Conservation (phyloP, 2,113 vertebrate species). For the Perca schrenkii region DNA sequence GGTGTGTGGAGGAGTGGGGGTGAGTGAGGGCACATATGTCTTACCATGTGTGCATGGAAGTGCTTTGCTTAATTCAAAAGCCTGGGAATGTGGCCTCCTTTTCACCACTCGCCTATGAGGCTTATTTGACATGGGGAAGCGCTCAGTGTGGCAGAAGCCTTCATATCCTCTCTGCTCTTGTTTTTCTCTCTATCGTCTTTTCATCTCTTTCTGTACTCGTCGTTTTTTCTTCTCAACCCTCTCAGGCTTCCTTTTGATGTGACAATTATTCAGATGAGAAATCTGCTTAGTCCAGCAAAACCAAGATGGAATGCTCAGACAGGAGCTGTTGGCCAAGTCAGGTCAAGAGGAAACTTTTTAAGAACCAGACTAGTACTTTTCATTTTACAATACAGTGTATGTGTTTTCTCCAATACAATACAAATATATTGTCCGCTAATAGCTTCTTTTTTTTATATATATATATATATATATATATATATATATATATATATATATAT, state of each 20-base stretch:
- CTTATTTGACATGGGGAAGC: slow-evolving; percentile 64
- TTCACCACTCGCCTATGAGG: slow-evolving; percentile 57
- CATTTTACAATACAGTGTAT: background rate
- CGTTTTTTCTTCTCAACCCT: slow-evolving; percentile 9
- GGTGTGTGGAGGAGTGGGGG: slow-evolving; percentile 19
- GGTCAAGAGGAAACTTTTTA: slow-evolving; percentile 13
- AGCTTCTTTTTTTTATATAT: no score
- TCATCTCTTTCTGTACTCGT: slow-evolving; percentile 10
- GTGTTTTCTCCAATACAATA: background rate
- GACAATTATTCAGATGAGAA: slow-evolving; percentile 48
- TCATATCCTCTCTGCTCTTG: slow-evolving; percentile 50
- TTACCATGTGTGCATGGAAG: slow-evolving; percentile 71
- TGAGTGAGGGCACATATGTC: slow-evolving; percentile 60
- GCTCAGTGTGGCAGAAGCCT: slow-evolving; percentile 67
- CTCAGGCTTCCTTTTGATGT: slow-evolving; percentile 23
- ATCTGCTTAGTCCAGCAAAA: slow-evolving; percentile 54
- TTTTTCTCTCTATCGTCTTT: slow-evolving; percentile 31
- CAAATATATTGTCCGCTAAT: slow-evolving; percentile 8
- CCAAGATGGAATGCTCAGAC: slow-evolving; percentile 31
- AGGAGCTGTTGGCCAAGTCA: slow-evolving; percentile 14
- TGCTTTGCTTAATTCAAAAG: slow-evolving; percentile 76
- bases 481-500: background rate
- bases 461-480: no score
- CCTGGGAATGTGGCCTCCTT: slow-evolving; percentile 71
- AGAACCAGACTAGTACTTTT: background rate